Base-by-base conservation (phyloP, 2,113 vertebrate genomes). In the Ranitomeya imitator region DNA sequence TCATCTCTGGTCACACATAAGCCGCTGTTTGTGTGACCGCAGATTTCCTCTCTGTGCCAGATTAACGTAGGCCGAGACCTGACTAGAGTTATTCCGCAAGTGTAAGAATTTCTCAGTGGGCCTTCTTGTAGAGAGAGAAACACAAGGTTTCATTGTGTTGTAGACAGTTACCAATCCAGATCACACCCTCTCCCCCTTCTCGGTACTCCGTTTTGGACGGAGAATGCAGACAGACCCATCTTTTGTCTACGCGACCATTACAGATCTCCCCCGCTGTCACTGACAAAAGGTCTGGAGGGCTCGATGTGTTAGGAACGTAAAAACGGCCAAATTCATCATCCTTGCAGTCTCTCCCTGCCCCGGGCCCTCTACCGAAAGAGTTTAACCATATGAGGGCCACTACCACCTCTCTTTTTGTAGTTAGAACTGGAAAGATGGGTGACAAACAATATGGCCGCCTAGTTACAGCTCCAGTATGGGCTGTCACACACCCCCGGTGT, bases 191-290 rank as follows among this genome's bases (percentile, higher is more conserved):
- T 52, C 69, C 86, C 86, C 79, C 71, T 80, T 26, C 76, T 60
- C 51, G 76, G 79, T 76, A 76, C 63, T 51, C 55, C 80, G 54
- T n/a, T 55, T 84, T 88, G 79, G 80, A 77, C 51, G 52, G 37
- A 80, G 87, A 84, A 83, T 37, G 73, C 59, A 88, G 87, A 88
- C 87, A 88, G 80, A 88, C 87, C 81, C 52, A 65, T 84, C 87
- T 84, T 88, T 88, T 88, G 87, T 88, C n/a, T 83, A 4, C 8
- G 54, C 51, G 51, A n/a, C 55, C 86, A 88, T 83, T 88, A 88
- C 79, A 88, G 86, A 63, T 83, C 79, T 83, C 87, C 69, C 69
- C 87, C 71, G 55, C 79, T 78, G 57, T 16, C 37, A 31, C 18
- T 84, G 73, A 88, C 80, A 88, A 88, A 45, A 65, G 81, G 87